Evolutionary conservation across 2,888 invertebrate genomes (phyloP).

Genomic region (Catocala sponsa): DNA sequence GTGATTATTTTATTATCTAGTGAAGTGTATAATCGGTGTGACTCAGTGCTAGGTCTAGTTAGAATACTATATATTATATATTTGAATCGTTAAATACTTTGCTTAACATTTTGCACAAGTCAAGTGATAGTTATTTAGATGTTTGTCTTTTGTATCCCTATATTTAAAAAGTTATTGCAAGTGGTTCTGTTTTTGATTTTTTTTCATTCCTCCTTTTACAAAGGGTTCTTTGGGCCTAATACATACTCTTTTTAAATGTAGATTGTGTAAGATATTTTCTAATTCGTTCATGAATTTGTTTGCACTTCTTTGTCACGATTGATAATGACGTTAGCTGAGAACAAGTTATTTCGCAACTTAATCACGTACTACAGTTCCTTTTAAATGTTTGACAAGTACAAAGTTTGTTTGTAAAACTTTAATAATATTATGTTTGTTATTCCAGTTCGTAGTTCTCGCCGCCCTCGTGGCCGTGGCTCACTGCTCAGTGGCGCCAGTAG

Average conservation of each 20-base stretch:
- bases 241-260: too few relatives aligned
- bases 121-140: too few relatives aligned
- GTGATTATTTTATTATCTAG: slow-evolving; percentile 65
- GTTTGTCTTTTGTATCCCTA: too few relatives aligned
- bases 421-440: slow-evolving; percentile 23
- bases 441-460: slow-evolving; percentile 79
- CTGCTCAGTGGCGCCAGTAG: slow-evolving; percentile 84
- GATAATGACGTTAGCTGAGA: not conserved
- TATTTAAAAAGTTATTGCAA: too few relatives aligned
- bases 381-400: not conserved
- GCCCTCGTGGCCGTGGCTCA: slow-evolving; percentile 77
- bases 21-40: slow-evolving; percentile 43
- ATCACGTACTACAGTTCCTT: not conserved
- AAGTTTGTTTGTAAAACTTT: not conserved
- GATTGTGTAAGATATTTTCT: not conserved
- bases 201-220: too few relatives aligned
- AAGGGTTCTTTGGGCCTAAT: too few relatives aligned
- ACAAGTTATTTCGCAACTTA: not conserved
- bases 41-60: slow-evolving; percentile 8
- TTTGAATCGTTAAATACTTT: not conserved
- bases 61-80: not conserved
- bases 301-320: not conserved
- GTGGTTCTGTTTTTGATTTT: too few relatives aligned
- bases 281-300: not conserved
- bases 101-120: not conserved